Conservation (phyloP, 2,888 invertebrate species). For the Strigamia crassipes region DNA sequence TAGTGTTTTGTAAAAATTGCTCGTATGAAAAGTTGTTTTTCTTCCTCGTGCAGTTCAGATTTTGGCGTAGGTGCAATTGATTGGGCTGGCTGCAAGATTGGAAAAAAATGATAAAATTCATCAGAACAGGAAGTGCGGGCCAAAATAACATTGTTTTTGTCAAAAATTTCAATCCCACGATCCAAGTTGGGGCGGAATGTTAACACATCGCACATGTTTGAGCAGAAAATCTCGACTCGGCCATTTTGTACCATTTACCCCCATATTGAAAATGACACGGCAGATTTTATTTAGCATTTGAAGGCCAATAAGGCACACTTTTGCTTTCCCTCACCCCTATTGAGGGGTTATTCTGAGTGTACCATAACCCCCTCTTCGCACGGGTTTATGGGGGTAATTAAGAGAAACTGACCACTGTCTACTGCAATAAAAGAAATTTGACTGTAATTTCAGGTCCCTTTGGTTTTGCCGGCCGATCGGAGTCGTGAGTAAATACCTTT, state of each 20-base stretch:
- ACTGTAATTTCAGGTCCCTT: slow-evolving; percentile 33
- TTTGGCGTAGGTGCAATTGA: no score
- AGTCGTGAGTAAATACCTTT: slow-evolving; percentile 17
- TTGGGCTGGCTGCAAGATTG: no score
- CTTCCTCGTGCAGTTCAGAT: no score
- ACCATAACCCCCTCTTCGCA: slow-evolving; percentile 33
- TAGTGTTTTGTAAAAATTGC: no score
- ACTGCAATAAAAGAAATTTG: slow-evolving; percentile 40
- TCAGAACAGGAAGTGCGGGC: no score
- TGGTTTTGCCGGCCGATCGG: slow-evolving; percentile 19
- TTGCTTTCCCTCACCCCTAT: slow-evolving; percentile 6
- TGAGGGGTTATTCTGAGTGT: slow-evolving; percentile 5
- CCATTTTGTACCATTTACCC: not conserved
- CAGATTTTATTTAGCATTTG: slow-evolving; percentile 18
- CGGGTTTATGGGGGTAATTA: slow-evolving; percentile 40
- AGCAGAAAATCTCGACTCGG: not conserved
- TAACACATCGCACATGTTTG: not conserved
- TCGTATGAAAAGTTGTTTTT: no score
- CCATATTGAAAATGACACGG: not conserved
- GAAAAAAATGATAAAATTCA: no score
- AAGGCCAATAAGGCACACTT: slow-evolving; percentile 32
- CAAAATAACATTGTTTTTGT: no score
- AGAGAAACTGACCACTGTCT: slow-evolving; percentile 21
- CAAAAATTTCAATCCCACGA: no score
- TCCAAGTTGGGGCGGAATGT: no score